Base-by-base conservation (phyloP, 30 jellyfish, hydroid and myxozoan genomes). In the Catostylus mosaicus region DNA sequence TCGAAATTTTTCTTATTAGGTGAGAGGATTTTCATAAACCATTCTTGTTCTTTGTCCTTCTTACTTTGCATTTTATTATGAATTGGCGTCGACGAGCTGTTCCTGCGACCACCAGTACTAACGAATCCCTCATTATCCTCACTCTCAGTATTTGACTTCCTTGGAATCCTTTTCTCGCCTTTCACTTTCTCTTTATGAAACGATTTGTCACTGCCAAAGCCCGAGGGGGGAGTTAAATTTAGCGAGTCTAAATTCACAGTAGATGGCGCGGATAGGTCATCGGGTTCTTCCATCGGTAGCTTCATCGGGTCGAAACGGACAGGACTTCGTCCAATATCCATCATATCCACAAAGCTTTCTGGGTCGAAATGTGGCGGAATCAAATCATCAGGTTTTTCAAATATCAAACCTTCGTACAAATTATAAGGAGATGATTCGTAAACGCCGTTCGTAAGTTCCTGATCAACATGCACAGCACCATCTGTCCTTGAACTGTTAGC, bases 11-110 rank as follows among this genome's bases (percentile, higher is more conserved):
- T 81, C 78, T 43, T 68, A 5, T 62, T 66, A 29, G 91, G 82
- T 1, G 90, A 70, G 22, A 68, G 27, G 34, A 67, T 66, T 4
- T 47, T 81, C 47, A 11, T 27, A 57, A 81, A 67, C 91, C 91
- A 81, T 7, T 67, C 84, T 51, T 67, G 67, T 23, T 81, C 91
- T n/a, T 52, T 48, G 67, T 67, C 81, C 83, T 68, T 81, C 37
- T 81, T 81, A 45, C 78, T 32, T 56, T 50, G 91, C 40, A 65
- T 60, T 45, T 51, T 67, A 18, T 31, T 63, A 12, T 51, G 75
- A 9, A 37, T 27, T 4, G 78, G 89, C 2, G 89, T 77, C 18
- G 89, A 77, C 14, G 88, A 5, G 63, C n/a, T 34, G 27, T n/a
- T 77, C 27, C 30, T 52, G 27, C 27, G 67, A 52, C 67, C 67